Conservation (phyloP, 2,113 vertebrate genomes). For the Tangachromis dhanisi region DNA sequence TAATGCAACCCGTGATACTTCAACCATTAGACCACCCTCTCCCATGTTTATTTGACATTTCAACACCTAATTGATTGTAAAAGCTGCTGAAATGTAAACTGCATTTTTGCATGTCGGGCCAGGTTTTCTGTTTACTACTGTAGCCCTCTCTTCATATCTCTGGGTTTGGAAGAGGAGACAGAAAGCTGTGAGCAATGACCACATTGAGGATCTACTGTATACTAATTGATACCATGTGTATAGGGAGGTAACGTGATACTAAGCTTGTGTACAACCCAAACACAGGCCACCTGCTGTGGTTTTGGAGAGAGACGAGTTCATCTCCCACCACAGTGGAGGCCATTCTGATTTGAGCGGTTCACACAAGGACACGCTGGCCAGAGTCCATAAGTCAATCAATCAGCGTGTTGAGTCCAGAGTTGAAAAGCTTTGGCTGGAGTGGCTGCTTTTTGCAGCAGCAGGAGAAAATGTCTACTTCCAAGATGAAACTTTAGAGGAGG, state of each 20-base stretch:
- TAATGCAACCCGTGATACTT: neutral
- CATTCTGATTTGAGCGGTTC: conserved; percentile 49
- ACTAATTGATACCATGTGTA: conserved; percentile 57
- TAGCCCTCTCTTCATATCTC: neutral
- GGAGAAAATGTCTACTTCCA: neutral
- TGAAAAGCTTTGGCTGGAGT: conserved; percentile 1
- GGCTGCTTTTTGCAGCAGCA: neutral
- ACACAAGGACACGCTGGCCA: conserved; percentile 57
- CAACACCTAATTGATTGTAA: conserved; percentile 9
- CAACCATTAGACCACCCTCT: neutral
- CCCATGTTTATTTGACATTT: conserved; percentile 3
- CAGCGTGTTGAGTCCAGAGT: conserved; percentile 9
- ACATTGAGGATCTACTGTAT: conserved; percentile 12
- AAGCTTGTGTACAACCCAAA: conserved; percentile 51
- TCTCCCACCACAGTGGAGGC: conserved; percentile 34
- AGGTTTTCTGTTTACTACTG: conserved; percentile 6
- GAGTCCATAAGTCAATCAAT: conserved; percentile 47
- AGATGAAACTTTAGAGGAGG: neutral
- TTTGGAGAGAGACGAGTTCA: conserved; percentile 29
- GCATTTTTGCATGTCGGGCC: neutral
- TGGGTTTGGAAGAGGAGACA: neutral
- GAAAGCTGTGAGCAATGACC: conserved; percentile 10
- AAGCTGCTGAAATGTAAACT: conserved; percentile 29
- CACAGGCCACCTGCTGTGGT: conserved; percentile 66
- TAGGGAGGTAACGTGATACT: conserved; percentile 32